Conservation (phyloP, 1,140 invertebrate species). For the Samia ricini region DNA sequence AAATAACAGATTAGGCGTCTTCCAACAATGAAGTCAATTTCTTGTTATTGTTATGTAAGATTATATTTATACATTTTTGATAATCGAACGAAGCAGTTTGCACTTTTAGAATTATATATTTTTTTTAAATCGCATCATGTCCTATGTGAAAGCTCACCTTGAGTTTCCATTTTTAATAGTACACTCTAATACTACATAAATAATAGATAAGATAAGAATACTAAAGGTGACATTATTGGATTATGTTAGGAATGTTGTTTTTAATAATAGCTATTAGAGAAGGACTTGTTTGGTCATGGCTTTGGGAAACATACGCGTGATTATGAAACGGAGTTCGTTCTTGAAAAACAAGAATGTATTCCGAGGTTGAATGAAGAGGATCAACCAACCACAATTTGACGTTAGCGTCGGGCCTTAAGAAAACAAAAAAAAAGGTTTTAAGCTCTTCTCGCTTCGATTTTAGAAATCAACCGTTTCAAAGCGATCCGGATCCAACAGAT, state of each 20-base stretch:
- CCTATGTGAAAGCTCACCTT: not conserved
- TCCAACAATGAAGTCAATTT: too few relatives aligned
- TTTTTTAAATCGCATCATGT: not conserved
- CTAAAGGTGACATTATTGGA: slow-evolving; percentile 10
- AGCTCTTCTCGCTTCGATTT: slow-evolving; percentile 5
- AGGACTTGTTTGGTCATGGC: slow-evolving; percentile 11
- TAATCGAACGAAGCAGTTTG: too few relatives aligned
- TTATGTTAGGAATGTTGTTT: slow-evolving; percentile 20
- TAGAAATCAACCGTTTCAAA: slow-evolving; percentile 29
- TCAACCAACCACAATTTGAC: slow-evolving; percentile 12
- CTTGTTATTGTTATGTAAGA: too few relatives aligned
- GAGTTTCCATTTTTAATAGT: not conserved
- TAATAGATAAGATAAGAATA: not conserved
- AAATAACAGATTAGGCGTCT: too few relatives aligned
- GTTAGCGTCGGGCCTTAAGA: not conserved
- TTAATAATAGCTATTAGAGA: slow-evolving; percentile 29
- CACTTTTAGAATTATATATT: not conserved
- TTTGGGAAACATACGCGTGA: not conserved
- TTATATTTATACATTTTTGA: not conserved
- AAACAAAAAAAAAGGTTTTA: not conserved
- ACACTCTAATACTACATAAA: not conserved
- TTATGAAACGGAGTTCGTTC: slow-evolving; percentile 8
- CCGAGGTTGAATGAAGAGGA: slow-evolving; percentile 25
- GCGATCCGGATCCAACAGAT: slow-evolving; percentile 22
- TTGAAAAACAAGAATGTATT: slow-evolving; percentile 25